Evolutionary conservation across 2,888 invertebrate genomes (phyloP).

Genomic region (Sceliomorpha sp.): DNA sequence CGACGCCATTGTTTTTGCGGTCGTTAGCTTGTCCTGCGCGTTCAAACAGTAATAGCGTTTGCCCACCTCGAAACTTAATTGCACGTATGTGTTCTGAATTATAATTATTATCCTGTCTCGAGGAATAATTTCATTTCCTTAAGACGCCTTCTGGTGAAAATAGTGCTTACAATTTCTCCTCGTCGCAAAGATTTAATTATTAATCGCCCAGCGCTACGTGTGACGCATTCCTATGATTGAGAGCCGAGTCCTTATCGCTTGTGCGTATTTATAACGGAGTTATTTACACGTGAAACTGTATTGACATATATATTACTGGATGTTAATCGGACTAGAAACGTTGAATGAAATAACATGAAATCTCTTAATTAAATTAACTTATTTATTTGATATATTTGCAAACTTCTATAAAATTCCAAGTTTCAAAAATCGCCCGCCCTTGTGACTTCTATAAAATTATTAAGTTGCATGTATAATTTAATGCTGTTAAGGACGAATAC

Average conservation of each 20-base stretch:
- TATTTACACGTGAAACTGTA: conserved; percentile 35
- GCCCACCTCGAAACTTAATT: conserved; percentile 62
- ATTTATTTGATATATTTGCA: too few species aligned
- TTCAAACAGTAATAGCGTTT: conserved; percentile 64
- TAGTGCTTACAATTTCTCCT: background rate
- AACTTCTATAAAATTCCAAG: too few species aligned
- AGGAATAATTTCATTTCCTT: conserved; percentile 4
- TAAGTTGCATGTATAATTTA: too few species aligned
- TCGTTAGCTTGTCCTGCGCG: conserved; percentile 60
- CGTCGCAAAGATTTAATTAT: conserved; percentile 26
- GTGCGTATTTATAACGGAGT: conserved; percentile 42
- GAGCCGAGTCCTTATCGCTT: conserved; percentile 37
- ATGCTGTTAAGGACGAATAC: too few species aligned
- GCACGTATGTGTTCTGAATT: conserved; percentile 61
- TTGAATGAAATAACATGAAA: conserved; percentile 1
- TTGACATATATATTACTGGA: conserved; percentile 13
- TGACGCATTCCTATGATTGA: conserved; percentile 31
- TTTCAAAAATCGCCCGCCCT: too few species aligned
- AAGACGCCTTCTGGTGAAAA: background rate
- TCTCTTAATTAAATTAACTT: too few species aligned
- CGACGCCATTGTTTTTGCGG: conserved; percentile 70
- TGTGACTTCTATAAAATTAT: too few species aligned
- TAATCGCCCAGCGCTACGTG: conserved; percentile 32
- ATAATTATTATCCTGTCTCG: conserved; percentile 61
- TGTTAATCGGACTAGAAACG: conserved; percentile 17